These are phyloP conservation scores for Calliphora vicina DNA, from an alignment of 1,140 invertebrate species.

Conservation along the genomic window DNA sequence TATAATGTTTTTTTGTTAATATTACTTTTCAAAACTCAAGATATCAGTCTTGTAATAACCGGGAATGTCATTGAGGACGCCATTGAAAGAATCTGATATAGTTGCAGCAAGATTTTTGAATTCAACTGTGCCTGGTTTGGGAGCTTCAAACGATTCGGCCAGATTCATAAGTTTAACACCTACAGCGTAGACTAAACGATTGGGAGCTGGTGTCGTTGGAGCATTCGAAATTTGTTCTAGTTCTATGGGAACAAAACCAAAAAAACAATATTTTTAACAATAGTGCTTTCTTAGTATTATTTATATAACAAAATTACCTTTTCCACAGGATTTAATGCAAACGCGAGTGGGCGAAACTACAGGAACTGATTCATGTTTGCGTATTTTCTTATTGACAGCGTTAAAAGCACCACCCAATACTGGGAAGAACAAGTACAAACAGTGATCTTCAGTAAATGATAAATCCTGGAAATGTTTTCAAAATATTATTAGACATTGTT, in stretches of 20 bases:
- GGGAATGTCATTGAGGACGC: conserved; percentile 71
- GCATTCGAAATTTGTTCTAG: conserved; percentile 66
- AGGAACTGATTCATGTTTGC: conserved; percentile 81
- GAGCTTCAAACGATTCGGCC: conserved; percentile 78
- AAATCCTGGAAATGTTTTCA: conserved; percentile 74
- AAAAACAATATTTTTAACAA: not conserved
- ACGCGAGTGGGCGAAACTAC: conserved; percentile 80
- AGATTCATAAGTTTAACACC: conserved; percentile 78
- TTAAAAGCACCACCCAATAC: conserved; percentile 85
- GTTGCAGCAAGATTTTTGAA: conserved; percentile 77
- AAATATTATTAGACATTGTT: no score
- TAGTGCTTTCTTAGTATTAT: no score
- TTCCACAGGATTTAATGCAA: conserved; percentile 83
- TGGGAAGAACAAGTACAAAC: conserved; percentile 89
- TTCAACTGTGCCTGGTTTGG: conserved; percentile 72
- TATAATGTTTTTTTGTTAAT: conserved; percentile 21
- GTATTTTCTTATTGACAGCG: conserved; percentile 83
- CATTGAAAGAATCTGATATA: conserved; percentile 72
- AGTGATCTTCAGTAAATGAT: conserved; percentile 82
- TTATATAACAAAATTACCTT: no score
- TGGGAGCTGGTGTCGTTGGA: conserved; percentile 70
- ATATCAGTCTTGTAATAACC: conserved; percentile 77
- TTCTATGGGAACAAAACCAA: conserved; percentile 40
- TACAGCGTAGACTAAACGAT: conserved; percentile 73
- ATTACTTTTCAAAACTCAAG: conserved; percentile 76